Evolutionary conservation across 2,888 invertebrate species (phyloP).

Genomic region (Synergus gifuensis): DNA sequence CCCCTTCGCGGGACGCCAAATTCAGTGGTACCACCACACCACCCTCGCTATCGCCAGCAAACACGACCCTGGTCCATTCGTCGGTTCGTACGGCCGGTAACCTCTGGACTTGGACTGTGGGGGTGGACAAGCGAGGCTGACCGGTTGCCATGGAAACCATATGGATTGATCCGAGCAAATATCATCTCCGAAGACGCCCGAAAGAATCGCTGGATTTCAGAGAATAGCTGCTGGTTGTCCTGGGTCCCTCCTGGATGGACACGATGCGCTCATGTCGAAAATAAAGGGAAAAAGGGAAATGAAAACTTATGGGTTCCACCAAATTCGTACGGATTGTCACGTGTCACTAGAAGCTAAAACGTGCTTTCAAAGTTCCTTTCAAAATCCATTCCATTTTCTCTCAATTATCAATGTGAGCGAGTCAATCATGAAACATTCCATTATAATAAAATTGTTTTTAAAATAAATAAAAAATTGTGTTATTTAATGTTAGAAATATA

Average conservation of each 20-base stretch:
- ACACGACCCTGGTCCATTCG: constrained; percentile 58
- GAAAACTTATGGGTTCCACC: constrained; percentile 44
- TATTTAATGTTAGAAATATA: too few species aligned
- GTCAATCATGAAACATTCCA: too few species aligned
- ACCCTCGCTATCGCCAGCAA: constrained; percentile 42
- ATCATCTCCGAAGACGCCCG: constrained; percentile 77
- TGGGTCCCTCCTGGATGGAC: constrained; percentile 40
- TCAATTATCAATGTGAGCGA: neutral
- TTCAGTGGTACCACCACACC: constrained; percentile 42
- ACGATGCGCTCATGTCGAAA: constrained; percentile 4
- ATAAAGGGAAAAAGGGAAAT: constrained; percentile 46
- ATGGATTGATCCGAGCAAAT: constrained; percentile 78
- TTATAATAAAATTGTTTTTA: too few species aligned
- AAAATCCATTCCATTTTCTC: neutral
- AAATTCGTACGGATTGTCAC: constrained; percentile 24
- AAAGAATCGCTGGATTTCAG: constrained; percentile 76
- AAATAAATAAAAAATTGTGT: too few species aligned
- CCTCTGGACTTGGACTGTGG: constrained; percentile 54
- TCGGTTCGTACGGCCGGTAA: constrained; percentile 59
- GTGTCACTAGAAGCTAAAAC: neutral
- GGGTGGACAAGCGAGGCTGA: constrained; percentile 73
- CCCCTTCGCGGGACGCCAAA: constrained; percentile 54
- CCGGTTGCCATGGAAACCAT: constrained; percentile 76
- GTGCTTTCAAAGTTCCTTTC: neutral
- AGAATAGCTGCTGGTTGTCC: constrained; percentile 63